Conservation (phyloP, 23 tunicate species). For the Clavelina lepadiformis region DNA sequence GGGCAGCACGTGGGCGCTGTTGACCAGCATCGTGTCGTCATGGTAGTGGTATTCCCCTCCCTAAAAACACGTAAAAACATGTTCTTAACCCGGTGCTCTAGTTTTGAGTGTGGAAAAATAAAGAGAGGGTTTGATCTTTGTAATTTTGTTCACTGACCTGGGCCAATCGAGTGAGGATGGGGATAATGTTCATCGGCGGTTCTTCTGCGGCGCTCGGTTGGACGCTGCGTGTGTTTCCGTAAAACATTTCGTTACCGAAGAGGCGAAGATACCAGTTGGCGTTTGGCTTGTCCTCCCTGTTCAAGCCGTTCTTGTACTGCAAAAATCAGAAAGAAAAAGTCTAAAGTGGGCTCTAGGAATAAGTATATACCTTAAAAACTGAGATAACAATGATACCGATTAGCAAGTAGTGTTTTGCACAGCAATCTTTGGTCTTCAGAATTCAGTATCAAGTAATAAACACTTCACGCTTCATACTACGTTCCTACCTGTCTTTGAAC, state of each 20-base stretch:
- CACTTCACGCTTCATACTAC: no score
- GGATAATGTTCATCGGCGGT: constrained; percentile 8
- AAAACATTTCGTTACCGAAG: constrained; percentile 84
- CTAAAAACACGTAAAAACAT: constrained; percentile 16
- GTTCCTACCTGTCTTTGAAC: constrained; percentile 14
- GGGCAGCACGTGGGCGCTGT: constrained; percentile 60
- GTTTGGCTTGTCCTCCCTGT: constrained; percentile 30
- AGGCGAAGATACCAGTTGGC: constrained; percentile 72
- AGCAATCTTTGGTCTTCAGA: no score
- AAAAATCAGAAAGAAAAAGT: neutral
- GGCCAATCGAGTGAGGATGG: constrained; percentile 26
- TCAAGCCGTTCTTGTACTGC: constrained; percentile 8
- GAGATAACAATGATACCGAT: no score
- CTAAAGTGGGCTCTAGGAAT: neutral
- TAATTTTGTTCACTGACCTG: constrained; percentile 18
- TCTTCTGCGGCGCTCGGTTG: constrained; percentile 2
- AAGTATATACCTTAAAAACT: no score
- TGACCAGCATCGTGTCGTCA: constrained; percentile 64
- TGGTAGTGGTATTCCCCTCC: constrained; percentile 68
- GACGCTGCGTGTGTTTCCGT: constrained; percentile 46
- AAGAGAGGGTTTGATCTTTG: neutral
- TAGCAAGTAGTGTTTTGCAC: no score
- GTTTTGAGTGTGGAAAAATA: neutral
- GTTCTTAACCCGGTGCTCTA: neutral
- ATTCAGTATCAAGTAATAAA: no score